Conservation (phyloP, 2,797 vertebrate genomes). For the Enteromius fasciolatus region DNA sequence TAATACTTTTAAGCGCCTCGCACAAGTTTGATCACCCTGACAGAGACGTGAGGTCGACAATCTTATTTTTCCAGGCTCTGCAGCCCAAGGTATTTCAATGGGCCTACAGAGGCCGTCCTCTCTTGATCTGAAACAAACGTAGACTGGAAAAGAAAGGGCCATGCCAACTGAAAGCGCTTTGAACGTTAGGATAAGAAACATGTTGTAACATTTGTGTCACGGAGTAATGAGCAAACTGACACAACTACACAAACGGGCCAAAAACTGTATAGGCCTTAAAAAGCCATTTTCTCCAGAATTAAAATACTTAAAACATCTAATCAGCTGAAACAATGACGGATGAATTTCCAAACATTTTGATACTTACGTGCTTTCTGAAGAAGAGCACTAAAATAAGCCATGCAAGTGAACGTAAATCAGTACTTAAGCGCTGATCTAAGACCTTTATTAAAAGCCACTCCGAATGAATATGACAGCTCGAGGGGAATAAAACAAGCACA, state of each 20-base stretch:
- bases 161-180: conserved; percentile 40
- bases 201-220: conserved; percentile 40
- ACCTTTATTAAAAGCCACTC: conserved; percentile 1
- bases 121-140: conserved; percentile 41
- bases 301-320: conserved; percentile 1
- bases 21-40: conserved; percentile 49
- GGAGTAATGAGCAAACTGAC: background rate
- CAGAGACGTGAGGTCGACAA: conserved; percentile 50
- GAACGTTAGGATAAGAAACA: conserved; percentile 43
- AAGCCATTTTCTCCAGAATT: background rate
- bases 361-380: background rate
- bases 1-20: conserved; percentile 41
- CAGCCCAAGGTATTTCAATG: conserved; percentile 47
- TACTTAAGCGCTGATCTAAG: conserved; percentile 13
- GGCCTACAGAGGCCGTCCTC: conserved; percentile 38
- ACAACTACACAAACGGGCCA: background rate
- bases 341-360: background rate
- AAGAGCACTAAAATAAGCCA: background rate
- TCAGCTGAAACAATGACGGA: background rate
- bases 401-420: background rate
- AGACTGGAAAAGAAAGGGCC: conserved; percentile 43
- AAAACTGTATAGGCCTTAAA: conserved; percentile 7
- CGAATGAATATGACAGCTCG: conserved; percentile 8
- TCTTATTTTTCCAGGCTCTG: conserved; percentile 49
- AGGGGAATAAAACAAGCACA: conserved; percentile 5